Evolutionary conservation across 2,888 invertebrate genomes (phyloP).

Genomic region (Amiota communis): DNA sequence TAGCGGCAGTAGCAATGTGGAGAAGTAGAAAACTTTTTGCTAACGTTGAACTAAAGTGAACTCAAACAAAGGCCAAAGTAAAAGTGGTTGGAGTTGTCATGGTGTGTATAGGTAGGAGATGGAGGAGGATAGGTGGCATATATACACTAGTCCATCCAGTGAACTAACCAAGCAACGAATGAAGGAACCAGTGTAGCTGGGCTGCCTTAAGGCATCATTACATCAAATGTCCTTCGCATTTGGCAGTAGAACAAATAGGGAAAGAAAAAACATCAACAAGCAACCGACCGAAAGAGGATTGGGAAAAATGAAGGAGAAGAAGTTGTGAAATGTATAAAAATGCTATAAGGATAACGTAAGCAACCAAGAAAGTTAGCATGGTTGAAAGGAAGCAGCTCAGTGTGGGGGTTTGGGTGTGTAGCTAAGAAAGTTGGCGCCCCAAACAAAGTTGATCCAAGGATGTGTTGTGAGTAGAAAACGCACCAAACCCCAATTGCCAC

Average conservation of each 20-base stretch:
- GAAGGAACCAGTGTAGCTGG: slow-evolving; percentile 32
- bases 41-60: slow-evolving; percentile 67
- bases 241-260: slow-evolving; percentile 32
- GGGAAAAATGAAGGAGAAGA: slow-evolving; percentile 31
- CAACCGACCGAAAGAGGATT: slow-evolving; percentile 45
- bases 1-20: slow-evolving; percentile 44
- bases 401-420: slow-evolving; percentile 24
- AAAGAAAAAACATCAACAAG: slow-evolving; percentile 4
- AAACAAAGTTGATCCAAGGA: slow-evolving; percentile 41
- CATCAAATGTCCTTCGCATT: slow-evolving; percentile 70
- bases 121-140: slow-evolving; percentile 29
- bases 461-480: slow-evolving; percentile 41
- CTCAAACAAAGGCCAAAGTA: slow-evolving; percentile 60
- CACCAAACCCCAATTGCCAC: slow-evolving; percentile 36
- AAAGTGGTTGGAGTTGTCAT: slow-evolving; percentile 21
- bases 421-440: slow-evolving; percentile 58
- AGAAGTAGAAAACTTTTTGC: slow-evolving; percentile 41
- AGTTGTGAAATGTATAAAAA: slow-evolving; percentile 21
- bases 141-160: slow-evolving; percentile 1
- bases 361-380: background rate
- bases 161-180: slow-evolving; percentile 26
- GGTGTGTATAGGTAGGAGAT: background rate
- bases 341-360: slow-evolving; percentile 21
- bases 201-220: slow-evolving; percentile 67
- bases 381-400: background rate